Evolutionary conservation across 2,888 invertebrate species (phyloP).

Genomic region (Augiades crinisus): DNA sequence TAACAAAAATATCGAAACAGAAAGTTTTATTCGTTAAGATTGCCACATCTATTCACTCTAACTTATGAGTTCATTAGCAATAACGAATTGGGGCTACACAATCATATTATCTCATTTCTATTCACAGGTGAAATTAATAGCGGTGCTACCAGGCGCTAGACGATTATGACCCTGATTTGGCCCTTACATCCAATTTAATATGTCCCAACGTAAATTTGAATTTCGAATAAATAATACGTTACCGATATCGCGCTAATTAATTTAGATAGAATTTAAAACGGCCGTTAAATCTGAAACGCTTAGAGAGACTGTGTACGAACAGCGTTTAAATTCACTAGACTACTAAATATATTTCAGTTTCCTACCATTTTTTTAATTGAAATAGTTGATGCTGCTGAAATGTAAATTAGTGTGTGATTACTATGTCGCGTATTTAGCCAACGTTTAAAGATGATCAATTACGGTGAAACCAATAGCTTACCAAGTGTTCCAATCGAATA

Average conservation of each 20-base stretch:
- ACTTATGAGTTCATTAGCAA: constrained; percentile 16
- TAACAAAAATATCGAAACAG: too few species aligned
- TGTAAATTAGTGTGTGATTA: too few species aligned
- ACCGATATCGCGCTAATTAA: constrained; percentile 16
- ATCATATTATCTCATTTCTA: constrained; percentile 12
- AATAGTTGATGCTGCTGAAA: too few species aligned
- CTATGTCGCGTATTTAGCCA: too few species aligned
- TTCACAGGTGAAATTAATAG: constrained; percentile 20
- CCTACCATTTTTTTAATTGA: too few species aligned
- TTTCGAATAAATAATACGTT: constrained; percentile 15
- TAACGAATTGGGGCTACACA: constrained; percentile 11
- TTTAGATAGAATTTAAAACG: constrained; percentile 17
- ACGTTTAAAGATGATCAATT: too few species aligned
- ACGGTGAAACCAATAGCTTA: too few species aligned
- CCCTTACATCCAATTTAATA: constrained; percentile 22
- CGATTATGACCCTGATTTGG: constrained; percentile 22
- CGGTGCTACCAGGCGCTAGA: constrained; percentile 8
- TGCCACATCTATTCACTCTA: background rate
- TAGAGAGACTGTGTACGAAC: too few species aligned
- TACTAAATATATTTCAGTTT: too few species aligned
- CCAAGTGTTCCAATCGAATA: too few species aligned
- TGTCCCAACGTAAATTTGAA: constrained; percentile 21
- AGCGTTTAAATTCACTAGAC: too few species aligned
- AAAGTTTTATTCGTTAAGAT: too few species aligned
- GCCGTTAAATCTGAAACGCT: constrained; percentile 10